phyloP scores from a whole-genome alignment of 2,113 vertebrate genomes.

The Cynoglossus semilaevis region DNA sequence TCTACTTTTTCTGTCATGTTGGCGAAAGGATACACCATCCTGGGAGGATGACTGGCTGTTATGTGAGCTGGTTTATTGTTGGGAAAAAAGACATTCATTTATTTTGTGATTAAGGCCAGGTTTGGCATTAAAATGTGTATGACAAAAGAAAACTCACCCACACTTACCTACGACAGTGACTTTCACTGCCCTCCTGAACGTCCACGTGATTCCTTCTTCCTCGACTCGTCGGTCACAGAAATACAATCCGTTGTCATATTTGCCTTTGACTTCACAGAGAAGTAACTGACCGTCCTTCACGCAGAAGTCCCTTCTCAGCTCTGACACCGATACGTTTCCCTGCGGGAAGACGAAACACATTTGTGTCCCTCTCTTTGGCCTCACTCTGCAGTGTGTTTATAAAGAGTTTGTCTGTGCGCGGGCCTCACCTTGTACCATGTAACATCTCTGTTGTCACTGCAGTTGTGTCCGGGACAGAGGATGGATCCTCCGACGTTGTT shows the following conservation, averaged over 20 bases:
- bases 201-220: conserved; percentile 68
- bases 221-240: conserved; percentile 76
- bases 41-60: neutral
- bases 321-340: conserved; percentile 2
- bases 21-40: conserved; percentile 25
- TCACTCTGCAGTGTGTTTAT: neutral
- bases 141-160: neutral
- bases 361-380: neutral
- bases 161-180: conserved; percentile 57
- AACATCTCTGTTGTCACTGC: conserved; percentile 59
- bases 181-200: conserved; percentile 72
- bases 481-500: conserved; percentile 50
- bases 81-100: conserved; percentile 14
- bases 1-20: conserved; percentile 43
- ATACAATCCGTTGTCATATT: conserved; percentile 66
- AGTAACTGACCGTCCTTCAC: conserved; percentile 36
- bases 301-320: fast-evolving
- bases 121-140: no score
- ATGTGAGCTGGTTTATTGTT: conserved; percentile 21
- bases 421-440: conserved; percentile 85
- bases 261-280: conserved; percentile 46
- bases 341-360: conserved; percentile 22
- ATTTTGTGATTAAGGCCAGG: neutral
- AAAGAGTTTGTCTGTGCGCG: neutral
- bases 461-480: conserved; percentile 77